Base-by-base conservation (phyloP, 2,113 vertebrate genomes). In the Mola mola region DNA sequence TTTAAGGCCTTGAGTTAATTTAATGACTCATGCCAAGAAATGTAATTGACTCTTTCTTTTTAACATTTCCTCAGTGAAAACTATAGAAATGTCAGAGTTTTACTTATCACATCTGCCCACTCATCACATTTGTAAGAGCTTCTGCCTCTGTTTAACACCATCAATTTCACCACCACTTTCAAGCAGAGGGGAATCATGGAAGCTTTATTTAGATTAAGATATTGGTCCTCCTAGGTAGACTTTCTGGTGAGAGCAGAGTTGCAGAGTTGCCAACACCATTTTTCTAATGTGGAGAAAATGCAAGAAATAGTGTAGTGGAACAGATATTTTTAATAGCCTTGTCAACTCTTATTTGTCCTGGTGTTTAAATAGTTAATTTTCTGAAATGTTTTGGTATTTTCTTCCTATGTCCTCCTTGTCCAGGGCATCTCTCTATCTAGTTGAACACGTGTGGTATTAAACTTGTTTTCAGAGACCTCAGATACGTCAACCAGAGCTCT, bases 21-120 rank as follows among this genome's bases (percentile, higher is more conserved):
- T 36, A 7, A 17, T 38, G 46, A 33, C 57, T 48, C 25, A 4
- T 41, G 61, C 66, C 60, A 75, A 48, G 47, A 61, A 36, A 58
- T 44, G 4, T 20, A 49, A 31, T 17, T 61, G 43, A 57, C 53
- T 34, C 19, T n/a, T n/a, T n/a, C n/a, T 29, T 9, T 29, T 29
- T 5, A 29, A 11, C 19, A n/a, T 40, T 19, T 56, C 4, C 24
- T 4, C 13, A 16, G 16, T 29, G 8, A 17, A 4, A 17, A 13
- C 33, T 26, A 25, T 21, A 6, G 17, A 34, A 36, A 67, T 25
- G 33, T 31, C 5, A 1, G 29, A 50, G 17, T 12, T 5, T 42
- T 42, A 24, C 42, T 50, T 67, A 20, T 43, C 24, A 25, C 6
- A 1, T 22, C 10, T 21, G 15, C 26, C 7, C 0, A 22, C 66